These are phyloP conservation scores for Sardina pilchardus DNA, from an alignment of 2,113 vertebrate species.

Conservation along the genomic window DNA sequence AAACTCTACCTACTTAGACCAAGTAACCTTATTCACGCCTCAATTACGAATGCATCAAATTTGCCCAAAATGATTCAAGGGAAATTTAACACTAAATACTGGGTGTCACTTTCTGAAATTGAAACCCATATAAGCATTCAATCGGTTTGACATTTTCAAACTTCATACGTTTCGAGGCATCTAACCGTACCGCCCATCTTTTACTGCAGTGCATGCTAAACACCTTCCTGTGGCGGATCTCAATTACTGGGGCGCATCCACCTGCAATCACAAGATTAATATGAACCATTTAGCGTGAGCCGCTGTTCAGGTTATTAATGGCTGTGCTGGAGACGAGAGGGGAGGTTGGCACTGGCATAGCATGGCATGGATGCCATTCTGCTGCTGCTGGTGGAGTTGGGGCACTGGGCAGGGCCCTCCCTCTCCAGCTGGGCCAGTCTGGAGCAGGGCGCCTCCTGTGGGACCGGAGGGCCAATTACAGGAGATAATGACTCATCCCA, in stretches of 20 bases:
- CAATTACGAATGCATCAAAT: neutral
- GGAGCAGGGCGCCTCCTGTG: conserved; percentile 73
- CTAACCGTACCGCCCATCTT: neutral
- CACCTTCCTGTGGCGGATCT: conserved; percentile 42
- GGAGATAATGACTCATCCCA: conserved; percentile 70
- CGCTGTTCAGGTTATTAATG: conserved; percentile 56
- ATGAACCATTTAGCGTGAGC: conserved; percentile 46
- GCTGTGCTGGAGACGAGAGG: conserved; percentile 6
- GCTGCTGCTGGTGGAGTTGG: neutral
- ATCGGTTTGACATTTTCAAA: neutral
- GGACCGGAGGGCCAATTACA: conserved; percentile 76
- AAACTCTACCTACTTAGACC: neutral
- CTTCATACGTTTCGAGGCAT: neutral
- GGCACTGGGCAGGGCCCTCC: neutral
- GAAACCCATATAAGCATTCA: neutral
- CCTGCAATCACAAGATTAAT: conserved; percentile 51
- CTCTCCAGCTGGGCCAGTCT: conserved; percentile 57
- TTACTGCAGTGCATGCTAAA: conserved; percentile 33
- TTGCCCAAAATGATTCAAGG: neutral
- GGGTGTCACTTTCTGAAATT: neutral
- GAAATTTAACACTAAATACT: neutral
- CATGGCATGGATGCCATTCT: neutral
- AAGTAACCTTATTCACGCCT: neutral
- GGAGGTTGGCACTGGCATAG: neutral
- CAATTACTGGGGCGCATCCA: conserved; percentile 42